Evolutionary conservation across 1,140 invertebrate genomes (phyloP), one percentile per base, ranked within the genome.

Genomic region (Neodiprion virginianus): DNA sequence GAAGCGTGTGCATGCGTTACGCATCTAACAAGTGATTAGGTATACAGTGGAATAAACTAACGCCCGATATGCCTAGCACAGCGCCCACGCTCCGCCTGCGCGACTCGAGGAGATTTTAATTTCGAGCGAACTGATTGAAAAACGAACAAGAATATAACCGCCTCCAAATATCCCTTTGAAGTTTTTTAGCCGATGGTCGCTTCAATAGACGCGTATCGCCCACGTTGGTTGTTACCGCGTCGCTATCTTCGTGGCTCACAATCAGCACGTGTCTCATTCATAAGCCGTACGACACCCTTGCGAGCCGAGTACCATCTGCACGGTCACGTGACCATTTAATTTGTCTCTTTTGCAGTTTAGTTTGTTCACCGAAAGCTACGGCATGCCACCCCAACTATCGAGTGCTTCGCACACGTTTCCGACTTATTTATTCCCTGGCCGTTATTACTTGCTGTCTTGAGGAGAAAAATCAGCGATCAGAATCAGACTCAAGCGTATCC

Each of bases 101-200:
- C 28, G 28, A 3, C 28, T 40, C 28, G n/a, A 61, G n/a, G n/a
- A 17, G 53, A 61, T 61, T 61, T 61, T 61, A 12, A 61, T 61
- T 61, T 61, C 53, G 53, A 61, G 53, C 11, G 53, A 61, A 61
- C 53, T 61, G 53, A 61, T 61, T 61, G 53, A 61, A 61, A 17
- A 61, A 17, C 11, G 53, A 9, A 61, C 1, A 8, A 61, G n/a
- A 8, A 61, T 7, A 7, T 5, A 61, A 61, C 53, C 53, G 5
- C 28, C 28, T 40, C 28, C 28, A 40, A 61, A 61, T 61, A 14
- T 61, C 53, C 11, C 53, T 61, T 61, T 61, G 53, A 61, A 14
- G 53, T 61, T 61, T 40, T 40, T 40, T 61, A 61, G 11, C 53
- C 11, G 53, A 61, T 61, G 53, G 53, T 61, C 11, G n/a, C 53